phyloP scores from a whole-genome alignment of 2,113 vertebrate species.

The Xiphophorus hellerii region DNA sequence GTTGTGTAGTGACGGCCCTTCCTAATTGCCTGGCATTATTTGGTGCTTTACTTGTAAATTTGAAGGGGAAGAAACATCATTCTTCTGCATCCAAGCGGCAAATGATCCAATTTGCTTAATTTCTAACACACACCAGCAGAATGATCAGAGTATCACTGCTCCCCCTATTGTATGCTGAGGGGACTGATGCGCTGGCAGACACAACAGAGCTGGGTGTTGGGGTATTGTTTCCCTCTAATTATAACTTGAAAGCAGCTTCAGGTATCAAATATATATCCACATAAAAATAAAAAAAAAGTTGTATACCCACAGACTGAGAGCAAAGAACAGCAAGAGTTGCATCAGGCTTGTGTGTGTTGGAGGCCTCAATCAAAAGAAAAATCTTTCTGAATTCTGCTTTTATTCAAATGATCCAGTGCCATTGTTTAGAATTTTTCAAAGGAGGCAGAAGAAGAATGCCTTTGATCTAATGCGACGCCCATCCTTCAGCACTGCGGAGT shows the following conservation, averaged over 20 bases:
- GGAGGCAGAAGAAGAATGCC: conserved; percentile 16
- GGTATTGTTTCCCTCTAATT: conserved; percentile 18
- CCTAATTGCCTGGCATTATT: conserved; percentile 84
- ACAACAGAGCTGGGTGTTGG: not conserved
- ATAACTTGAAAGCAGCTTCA: conserved; percentile 41
- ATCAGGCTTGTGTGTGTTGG: conserved; percentile 42
- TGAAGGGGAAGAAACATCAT: conserved; percentile 78
- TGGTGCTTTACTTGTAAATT: conserved; percentile 84
- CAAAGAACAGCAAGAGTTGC: conserved; percentile 47
- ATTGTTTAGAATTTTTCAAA: conserved; percentile 39
- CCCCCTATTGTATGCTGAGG: conserved; percentile 57
- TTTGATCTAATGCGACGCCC: conserved; percentile 56
- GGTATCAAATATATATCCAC: conserved; percentile 28
- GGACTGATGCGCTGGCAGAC: conserved; percentile 31
- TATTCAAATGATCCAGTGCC: conserved; percentile 43
- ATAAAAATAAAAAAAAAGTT: conserved; percentile 18
- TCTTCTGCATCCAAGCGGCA: conserved; percentile 84
- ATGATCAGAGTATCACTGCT: conserved; percentile 41
- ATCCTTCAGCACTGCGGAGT: conserved; percentile 46
- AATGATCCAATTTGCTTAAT: conserved; percentile 84
- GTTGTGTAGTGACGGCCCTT: conserved; percentile 74
- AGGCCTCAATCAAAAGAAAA: conserved; percentile 43
- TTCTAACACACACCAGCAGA: conserved; percentile 68
- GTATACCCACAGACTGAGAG: conserved; percentile 26
- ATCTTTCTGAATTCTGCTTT: conserved; percentile 38